Conservation (phyloP, 1,140 invertebrate genomes). For the Triops cancriformis region DNA sequence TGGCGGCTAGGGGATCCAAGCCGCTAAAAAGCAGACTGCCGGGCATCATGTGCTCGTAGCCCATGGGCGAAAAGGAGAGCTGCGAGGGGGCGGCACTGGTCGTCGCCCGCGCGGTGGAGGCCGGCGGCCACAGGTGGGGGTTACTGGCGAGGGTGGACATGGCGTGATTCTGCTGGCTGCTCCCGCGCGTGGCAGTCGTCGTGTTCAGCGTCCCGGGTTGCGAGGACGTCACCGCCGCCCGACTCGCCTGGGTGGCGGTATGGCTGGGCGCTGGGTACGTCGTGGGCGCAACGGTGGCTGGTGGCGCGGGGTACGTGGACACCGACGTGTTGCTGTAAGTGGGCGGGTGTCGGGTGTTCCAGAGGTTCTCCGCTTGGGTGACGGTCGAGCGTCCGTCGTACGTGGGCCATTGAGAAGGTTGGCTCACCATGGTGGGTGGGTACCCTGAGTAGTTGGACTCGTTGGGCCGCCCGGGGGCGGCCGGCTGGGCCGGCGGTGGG, state of each 20-base stretch:
- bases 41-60: conserved; percentile 18
- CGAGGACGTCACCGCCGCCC: background rate
- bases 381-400: background rate
- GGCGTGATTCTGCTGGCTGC: background rate
- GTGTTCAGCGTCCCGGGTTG: background rate
- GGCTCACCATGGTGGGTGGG: conserved; percentile 49
- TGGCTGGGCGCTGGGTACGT: background rate
- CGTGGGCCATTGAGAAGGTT: conserved; percentile 39
- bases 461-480: background rate
- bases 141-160: conserved; percentile 14
- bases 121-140: conserved; percentile 10
- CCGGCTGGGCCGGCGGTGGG: background rate
- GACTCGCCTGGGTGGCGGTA: background rate
- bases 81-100: conserved; percentile 17
- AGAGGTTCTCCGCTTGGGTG: background rate
- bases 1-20: conserved; percentile 21
- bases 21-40: conserved; percentile 25
- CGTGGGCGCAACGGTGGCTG: background rate
- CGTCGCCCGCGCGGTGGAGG: background rate
- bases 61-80: conserved; percentile 16
- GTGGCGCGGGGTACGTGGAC: background rate
- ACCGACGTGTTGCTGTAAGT: background rate
- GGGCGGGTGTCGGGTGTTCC: conserved; percentile 1
- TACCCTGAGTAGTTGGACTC: background rate
- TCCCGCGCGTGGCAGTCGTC: background rate